Conservation (phyloP, 2,113 vertebrate species). For the Archilochus colubris region DNA sequence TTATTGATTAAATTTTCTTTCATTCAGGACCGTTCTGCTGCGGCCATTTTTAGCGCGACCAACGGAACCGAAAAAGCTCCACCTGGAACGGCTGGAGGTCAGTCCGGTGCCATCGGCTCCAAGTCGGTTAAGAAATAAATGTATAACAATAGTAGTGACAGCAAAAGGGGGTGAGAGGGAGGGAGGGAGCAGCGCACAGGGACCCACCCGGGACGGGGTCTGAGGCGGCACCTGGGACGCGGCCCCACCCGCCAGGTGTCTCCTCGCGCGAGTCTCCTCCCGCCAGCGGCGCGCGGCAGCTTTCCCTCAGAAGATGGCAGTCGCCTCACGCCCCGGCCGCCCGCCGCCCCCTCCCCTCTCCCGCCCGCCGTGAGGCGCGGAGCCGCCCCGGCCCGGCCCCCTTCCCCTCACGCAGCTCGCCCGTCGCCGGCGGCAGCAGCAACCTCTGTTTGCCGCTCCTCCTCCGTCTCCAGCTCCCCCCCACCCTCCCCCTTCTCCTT, state of each 20-base stretch:
- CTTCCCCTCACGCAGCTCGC: neutral
- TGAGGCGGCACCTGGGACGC: neutral
- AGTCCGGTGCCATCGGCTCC: fast-evolving
- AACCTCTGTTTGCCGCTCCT: neutral
- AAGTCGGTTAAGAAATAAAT: no score
- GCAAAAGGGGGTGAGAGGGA: no score
- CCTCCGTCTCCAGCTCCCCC: neutral
- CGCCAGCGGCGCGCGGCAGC: neutral
- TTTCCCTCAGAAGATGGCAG: slow-evolving; percentile 37
- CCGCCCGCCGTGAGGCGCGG: neutral
- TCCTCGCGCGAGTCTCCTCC: slow-evolving; percentile 28
- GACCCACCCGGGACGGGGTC: no score
- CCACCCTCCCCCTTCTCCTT: neutral
- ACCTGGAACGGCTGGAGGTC: neutral
- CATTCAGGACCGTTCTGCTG: neutral
- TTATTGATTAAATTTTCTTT: fast-evolving
- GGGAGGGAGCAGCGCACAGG: no score
- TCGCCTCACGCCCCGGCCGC: neutral
- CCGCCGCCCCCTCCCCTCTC: neutral
- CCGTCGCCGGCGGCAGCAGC: neutral
- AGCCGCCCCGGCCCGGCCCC: neutral
- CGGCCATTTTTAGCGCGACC: neutral
- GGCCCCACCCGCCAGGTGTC: neutral
- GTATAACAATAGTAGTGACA: neutral
- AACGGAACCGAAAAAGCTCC: neutral